Conservation (phyloP, 2,888 invertebrate genomes). For the Acleris laterana region DNA sequence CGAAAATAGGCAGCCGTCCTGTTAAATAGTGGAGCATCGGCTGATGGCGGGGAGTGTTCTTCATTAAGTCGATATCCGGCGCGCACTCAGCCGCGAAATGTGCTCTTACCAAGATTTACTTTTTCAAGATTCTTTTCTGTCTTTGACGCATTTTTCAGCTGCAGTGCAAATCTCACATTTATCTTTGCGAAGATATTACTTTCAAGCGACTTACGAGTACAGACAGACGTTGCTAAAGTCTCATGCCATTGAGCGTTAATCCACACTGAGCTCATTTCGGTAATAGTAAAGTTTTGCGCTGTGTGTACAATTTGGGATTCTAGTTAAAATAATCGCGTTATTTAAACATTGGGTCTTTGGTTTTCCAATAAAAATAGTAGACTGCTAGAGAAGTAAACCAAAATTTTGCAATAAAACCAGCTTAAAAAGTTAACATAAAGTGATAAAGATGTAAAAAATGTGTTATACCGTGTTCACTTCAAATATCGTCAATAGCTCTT, state of each 20-base stretch:
- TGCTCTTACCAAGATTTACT: conserved; percentile 52
- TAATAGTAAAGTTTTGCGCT: no score
- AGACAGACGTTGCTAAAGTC: neutral
- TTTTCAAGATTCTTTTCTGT: conserved; percentile 40
- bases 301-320: no score
- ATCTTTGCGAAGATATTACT: conserved; percentile 28
- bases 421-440: no score
- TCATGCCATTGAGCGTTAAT: neutral
- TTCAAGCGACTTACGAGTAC: conserved; percentile 21
- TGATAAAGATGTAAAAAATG: no score
- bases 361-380: no score
- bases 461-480: neutral
- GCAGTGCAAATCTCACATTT: conserved; percentile 33
- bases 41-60: conserved; percentile 61
- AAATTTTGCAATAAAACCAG: neutral
- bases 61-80: conserved; percentile 66
- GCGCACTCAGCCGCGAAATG: conserved; percentile 46
- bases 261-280: neutral
- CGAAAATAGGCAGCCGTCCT: conserved; percentile 59
- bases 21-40: conserved; percentile 60
- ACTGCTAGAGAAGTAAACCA: no score
- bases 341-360: neutral
- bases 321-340: neutral
- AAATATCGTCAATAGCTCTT: conserved; percentile 8
- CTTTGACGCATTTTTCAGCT: conserved; percentile 37